Evolutionary conservation across 1,140 invertebrate genomes (phyloP).

Genomic region (Drosophila takahashii): DNA sequence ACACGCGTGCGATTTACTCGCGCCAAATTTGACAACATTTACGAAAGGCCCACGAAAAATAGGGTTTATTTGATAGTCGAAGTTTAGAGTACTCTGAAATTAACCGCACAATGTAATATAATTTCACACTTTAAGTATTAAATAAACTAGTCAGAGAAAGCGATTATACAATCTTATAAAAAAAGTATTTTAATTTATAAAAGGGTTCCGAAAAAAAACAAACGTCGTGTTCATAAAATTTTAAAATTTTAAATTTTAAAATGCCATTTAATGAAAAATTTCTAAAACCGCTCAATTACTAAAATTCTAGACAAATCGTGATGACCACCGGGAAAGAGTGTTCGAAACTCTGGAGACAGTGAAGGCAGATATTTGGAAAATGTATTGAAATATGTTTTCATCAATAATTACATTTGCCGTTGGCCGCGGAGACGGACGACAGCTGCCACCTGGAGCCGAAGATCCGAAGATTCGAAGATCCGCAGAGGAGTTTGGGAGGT

Average conservation of each 20-base stretch:
- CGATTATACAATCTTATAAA: no score
- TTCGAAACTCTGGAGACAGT: not conserved
- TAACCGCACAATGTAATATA: not conserved
- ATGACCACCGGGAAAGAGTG: not conserved
- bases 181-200: no score
- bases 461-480: not conserved
- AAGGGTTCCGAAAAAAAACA: no score
- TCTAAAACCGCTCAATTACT: not conserved
- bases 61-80: slow-evolving; percentile 8
- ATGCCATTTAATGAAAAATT: no score
- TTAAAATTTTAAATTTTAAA: no score
- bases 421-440: slow-evolving; percentile 44
- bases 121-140: not conserved
- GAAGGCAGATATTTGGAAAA: slow-evolving; percentile 12
- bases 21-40: slow-evolving; percentile 77
- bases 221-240: no score
- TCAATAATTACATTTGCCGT: slow-evolving; percentile 78
- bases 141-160: not conserved
- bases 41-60: slow-evolving; percentile 4
- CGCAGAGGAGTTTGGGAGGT: slow-evolving; percentile 1
- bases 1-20: slow-evolving; percentile 58
- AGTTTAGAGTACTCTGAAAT: not conserved
- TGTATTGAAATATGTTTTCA: slow-evolving; percentile 57
- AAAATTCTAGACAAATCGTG: not conserved
- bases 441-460: slow-evolving; percentile 32